These are phyloP conservation scores for Scrobipalpa atriplicella DNA, from an alignment of 2,888 invertebrate species.

Conservation along the genomic window DNA sequence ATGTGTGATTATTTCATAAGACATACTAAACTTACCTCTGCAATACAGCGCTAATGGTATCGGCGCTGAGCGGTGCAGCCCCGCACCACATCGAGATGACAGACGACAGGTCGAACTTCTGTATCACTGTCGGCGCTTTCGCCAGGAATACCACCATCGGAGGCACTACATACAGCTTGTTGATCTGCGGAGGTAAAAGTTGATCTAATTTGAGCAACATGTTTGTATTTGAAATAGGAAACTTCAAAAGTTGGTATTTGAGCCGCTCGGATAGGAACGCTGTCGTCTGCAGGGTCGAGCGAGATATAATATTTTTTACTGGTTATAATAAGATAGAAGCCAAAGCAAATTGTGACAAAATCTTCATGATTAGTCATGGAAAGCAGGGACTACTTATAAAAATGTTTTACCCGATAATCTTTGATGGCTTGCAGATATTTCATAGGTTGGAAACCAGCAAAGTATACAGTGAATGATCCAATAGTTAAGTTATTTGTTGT, in stretches of 20 bases:
- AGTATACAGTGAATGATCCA: conserved; percentile 70
- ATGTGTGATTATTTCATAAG: neutral
- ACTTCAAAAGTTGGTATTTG: too few species aligned
- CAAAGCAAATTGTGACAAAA: too few species aligned
- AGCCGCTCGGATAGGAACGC: too few species aligned
- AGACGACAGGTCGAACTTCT: conserved; percentile 58
- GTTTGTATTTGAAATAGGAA: conserved; percentile 29
- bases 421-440: conserved; percentile 86
- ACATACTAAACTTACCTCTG: conserved; percentile 51
- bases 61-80: conserved; percentile 60
- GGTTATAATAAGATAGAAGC: too few species aligned
- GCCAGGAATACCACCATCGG: conserved; percentile 62
- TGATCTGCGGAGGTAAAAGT: conserved; percentile 46
- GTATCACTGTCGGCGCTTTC: conserved; percentile 55
- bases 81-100: conserved; percentile 56
- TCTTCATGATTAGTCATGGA: neutral
- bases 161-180: conserved; percentile 55
- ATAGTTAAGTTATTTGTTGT: conserved; percentile 79
- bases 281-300: too few species aligned
- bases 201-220: too few species aligned
- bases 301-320: too few species aligned
- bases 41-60: conserved; percentile 53
- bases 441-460: conserved; percentile 87
- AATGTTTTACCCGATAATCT: conserved; percentile 76
- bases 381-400: neutral